These are phyloP conservation scores for Operophtera brumata DNA, from an alignment of 2,888 invertebrate species.

Conservation along the genomic window DNA sequence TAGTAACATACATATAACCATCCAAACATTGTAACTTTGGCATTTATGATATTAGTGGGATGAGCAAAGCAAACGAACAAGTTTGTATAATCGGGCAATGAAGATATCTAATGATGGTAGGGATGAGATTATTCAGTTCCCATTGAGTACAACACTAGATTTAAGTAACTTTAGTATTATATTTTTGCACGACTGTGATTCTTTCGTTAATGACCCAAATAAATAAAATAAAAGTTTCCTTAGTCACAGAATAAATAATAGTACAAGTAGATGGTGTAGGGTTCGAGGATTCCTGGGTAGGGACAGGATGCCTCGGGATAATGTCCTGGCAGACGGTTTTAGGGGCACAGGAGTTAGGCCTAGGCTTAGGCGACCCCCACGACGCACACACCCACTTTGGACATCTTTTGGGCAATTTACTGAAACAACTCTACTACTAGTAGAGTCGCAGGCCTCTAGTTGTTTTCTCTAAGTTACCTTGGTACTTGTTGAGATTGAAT, in stretches of 20 bases:
- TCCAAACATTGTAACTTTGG: too few relatives aligned
- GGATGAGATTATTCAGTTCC: too few relatives aligned
- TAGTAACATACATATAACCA: too few relatives aligned
- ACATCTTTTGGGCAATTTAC: conserved; percentile 46
- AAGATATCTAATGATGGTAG: too few relatives aligned
- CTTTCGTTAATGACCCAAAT: too few relatives aligned
- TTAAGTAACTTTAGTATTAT: too few relatives aligned
- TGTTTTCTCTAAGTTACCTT: conserved; percentile 43
- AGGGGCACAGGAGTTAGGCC: conserved; percentile 85
- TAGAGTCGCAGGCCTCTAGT: too few relatives aligned
- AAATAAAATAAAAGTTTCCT: conserved; percentile 49
- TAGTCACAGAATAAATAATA: conserved; percentile 67
- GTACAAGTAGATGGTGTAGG: conserved; percentile 83
- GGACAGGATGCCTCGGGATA: conserved; percentile 84
- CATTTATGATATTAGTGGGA: too few relatives aligned
- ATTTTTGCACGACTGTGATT: too few relatives aligned
- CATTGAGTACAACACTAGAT: too few relatives aligned
- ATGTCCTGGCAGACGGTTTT: conserved; percentile 83
- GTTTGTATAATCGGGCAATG: too few relatives aligned
- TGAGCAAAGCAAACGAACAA: too few relatives aligned
- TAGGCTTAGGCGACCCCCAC: conserved; percentile 65
- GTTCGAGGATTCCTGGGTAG: conserved; percentile 76
- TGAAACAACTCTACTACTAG: conserved; percentile 29
- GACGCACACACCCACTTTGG: conserved; percentile 47
- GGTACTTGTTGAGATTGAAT: conserved; percentile 73